A percentile compares a stretch with the other conserved stretches of the same genome.
These are phyloP conservation scores for Siphamia tubifer DNA, from an alignment of 2,113 vertebrate genomes.

Conservation along the genomic window DNA sequence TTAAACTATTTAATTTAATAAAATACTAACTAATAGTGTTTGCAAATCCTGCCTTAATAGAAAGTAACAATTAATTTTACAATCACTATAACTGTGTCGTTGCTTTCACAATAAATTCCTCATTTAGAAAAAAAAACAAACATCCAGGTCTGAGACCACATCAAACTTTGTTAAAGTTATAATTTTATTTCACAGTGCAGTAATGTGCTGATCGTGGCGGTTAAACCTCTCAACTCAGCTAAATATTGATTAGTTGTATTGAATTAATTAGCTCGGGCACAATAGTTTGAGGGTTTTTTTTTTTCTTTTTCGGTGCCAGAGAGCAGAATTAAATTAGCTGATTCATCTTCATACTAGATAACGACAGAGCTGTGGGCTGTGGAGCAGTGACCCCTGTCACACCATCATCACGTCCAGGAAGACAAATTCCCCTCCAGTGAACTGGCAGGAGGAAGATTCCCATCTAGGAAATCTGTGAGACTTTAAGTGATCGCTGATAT, in stretches of 20 bases:
- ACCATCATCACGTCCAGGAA: slow-evolving; percentile 30
- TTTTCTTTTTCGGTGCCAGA: slow-evolving; percentile 18
- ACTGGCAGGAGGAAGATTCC: slow-evolving; percentile 26
- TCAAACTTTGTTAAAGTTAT: slow-evolving; percentile 20
- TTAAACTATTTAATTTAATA: no score
- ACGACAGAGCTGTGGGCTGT: slow-evolving; percentile 26
- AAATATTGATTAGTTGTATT: slow-evolving; percentile 60
- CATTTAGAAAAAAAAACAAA: neutral
- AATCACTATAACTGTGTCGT: no score
- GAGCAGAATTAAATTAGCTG: slow-evolving; percentile 47
- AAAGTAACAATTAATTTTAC: no score
- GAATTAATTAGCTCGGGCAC: slow-evolving; percentile 55
- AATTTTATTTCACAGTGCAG: slow-evolving; percentile 24
- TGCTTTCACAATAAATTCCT: no score
- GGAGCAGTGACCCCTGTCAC: slow-evolving; percentile 42
- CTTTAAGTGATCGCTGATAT: slow-evolving; percentile 49
- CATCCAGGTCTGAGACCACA: neutral
- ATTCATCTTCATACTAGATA: slow-evolving; percentile 56
- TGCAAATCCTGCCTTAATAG: no score
- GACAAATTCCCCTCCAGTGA: slow-evolving; percentile 28
- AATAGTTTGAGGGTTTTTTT: slow-evolving; percentile 18
- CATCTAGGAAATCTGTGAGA: slow-evolving; percentile 36
- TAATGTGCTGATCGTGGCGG: slow-evolving; percentile 56
- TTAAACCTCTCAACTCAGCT: slow-evolving; percentile 33
- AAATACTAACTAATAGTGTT: no score